Conservation (phyloP, 2,888 invertebrate genomes). For the Eristalis arbustorum region DNA sequence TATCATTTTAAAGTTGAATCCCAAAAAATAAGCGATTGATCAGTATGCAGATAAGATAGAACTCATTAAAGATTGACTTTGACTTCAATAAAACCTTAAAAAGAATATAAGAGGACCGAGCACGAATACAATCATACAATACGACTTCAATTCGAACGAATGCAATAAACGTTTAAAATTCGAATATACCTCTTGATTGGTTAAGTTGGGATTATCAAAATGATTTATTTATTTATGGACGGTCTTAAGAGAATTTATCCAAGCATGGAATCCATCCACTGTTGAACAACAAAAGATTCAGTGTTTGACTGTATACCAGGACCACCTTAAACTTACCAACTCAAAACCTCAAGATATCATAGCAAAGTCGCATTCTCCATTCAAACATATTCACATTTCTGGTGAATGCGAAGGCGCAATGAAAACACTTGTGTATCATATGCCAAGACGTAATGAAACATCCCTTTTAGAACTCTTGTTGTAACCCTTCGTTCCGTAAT, state of each 20-base stretch:
- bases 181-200: constrained; percentile 54
- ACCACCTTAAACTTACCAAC: not conserved
- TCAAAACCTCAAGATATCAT: not conserved
- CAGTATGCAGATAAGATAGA: constrained; percentile 52
- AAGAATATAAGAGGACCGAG: not conserved
- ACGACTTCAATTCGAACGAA: not conserved
- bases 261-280: not conserved
- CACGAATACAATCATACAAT: constrained; percentile 5
- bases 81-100: constrained; percentile 34
- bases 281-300: too few species aligned
- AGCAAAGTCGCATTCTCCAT: not conserved
- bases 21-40: constrained; percentile 31
- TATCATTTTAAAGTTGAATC: constrained; percentile 2
- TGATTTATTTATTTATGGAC: constrained; percentile 59
- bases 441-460: constrained; percentile 11
- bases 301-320: not conserved
- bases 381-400: not conserved
- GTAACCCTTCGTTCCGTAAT: constrained; percentile 3
- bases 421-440: not conserved
- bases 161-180: constrained; percentile 50
- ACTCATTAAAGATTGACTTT: constrained; percentile 28
- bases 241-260: constrained; percentile 12
- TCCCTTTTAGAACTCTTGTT: not conserved
- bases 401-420: constrained; percentile 21
- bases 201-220: constrained; percentile 37